phyloP scores from a whole-genome alignment of 64 coral and sea anemone species.

The Cladopsammia gracilis region DNA sequence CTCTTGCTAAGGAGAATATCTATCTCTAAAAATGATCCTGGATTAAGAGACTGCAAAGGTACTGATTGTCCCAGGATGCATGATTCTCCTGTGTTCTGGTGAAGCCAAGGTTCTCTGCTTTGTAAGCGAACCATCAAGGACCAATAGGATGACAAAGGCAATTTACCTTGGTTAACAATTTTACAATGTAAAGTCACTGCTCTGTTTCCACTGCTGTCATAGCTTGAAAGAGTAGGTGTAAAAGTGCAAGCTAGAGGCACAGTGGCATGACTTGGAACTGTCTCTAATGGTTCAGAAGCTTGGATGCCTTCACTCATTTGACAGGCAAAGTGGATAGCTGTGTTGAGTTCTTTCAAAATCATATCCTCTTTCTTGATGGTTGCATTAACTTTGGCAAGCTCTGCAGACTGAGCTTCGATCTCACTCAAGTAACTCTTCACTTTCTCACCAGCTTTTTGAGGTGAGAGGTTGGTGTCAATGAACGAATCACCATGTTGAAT shows the following conservation, averaged over 20 bases:
- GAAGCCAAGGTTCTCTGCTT: conserved; percentile 16
- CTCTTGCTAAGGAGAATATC: conserved; percentile 9
- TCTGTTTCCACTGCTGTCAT: background rate
- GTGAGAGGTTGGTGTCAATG: background rate
- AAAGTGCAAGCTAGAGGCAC: background rate
- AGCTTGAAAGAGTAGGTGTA: background rate
- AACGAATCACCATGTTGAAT: background rate
- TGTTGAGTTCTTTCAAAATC: conserved; percentile 34
- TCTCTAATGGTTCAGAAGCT: background rate
- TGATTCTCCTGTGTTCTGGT: background rate
- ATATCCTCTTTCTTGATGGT: background rate
- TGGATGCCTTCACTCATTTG: background rate
- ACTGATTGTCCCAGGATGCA: background rate
- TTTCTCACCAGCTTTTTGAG: conserved; percentile 33
- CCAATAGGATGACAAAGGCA: conserved; percentile 23
- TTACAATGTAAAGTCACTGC: conserved; percentile 2
- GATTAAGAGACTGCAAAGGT: background rate
- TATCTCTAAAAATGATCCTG: conserved; percentile 5
- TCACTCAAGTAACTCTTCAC: conserved; percentile 37
- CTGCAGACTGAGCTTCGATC: conserved; percentile 16
- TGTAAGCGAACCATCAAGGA: conserved; percentile 14
- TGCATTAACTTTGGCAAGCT: conserved; percentile 3
- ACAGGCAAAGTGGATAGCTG: conserved; percentile 17
- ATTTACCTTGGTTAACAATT: conserved; percentile 33
- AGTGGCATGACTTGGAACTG: background rate